Conservation (phyloP, 2,113 vertebrate genomes). For the Rhadina sibilatrix region DNA sequence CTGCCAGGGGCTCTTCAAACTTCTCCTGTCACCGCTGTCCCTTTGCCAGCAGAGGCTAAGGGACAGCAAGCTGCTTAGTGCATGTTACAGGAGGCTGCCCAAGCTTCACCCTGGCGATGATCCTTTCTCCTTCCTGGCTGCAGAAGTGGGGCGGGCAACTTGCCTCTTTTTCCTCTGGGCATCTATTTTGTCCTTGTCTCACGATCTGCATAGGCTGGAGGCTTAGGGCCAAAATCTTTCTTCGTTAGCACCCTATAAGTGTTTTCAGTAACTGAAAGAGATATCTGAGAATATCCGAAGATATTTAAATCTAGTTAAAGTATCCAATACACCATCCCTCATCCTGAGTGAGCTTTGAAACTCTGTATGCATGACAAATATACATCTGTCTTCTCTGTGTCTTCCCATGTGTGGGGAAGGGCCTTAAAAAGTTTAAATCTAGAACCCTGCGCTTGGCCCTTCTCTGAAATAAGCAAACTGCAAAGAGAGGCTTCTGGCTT, state of each 20-base stretch:
- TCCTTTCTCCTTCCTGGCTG: not conserved
- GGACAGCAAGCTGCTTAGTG: not conserved
- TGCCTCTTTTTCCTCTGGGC: not conserved
- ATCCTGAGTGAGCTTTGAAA: not conserved
- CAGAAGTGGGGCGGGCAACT: not conserved
- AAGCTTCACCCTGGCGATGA: not conserved
- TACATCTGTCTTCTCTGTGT: not conserved
- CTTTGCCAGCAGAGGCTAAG: not conserved
- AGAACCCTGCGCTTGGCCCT: not conserved
- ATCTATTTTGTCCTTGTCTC: not conserved
- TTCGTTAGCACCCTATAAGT: not conserved
- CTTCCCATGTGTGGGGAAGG: not conserved
- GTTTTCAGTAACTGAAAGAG: not conserved
- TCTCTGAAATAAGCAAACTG: not conserved
- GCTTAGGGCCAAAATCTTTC: not conserved
- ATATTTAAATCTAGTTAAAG: not conserved
- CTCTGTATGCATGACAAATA: not conserved
- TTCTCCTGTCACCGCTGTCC: not conserved
- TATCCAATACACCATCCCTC: rapidly evolving
- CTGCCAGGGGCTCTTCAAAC: not conserved
- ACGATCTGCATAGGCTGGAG: not conserved
- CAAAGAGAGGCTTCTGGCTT: not conserved
- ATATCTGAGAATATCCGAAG: not conserved
- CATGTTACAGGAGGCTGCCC: rapidly evolving
- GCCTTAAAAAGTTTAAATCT: not conserved